Conservation (phyloP, 2,888 invertebrate genomes). For the Gortyna flavago region DNA sequence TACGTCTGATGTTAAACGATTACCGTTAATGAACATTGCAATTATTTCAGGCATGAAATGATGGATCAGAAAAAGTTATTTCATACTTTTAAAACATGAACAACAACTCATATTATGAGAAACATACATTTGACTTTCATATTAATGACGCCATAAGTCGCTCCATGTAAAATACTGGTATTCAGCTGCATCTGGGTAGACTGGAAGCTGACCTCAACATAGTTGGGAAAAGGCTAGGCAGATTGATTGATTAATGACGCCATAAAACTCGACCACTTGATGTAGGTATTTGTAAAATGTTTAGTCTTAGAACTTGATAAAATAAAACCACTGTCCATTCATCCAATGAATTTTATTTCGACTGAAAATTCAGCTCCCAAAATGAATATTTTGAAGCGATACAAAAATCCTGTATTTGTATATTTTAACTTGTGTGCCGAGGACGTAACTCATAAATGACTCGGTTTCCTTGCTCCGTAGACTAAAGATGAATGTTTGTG, state of each 20-base stretch:
- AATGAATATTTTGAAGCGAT: conserved; percentile 13
- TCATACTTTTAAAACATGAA: background rate
- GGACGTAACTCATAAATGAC: conserved; percentile 39
- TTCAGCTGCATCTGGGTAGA: too few species aligned
- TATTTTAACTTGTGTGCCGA: conserved; percentile 11
- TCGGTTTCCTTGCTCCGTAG: conserved; percentile 34
- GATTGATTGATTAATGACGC: background rate
- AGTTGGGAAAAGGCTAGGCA: too few species aligned
- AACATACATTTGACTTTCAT: background rate
- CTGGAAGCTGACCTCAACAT: too few species aligned
- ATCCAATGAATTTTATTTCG: background rate
- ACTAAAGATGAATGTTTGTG: conserved; percentile 46
- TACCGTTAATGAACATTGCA: background rate
- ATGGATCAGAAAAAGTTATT: background rate
- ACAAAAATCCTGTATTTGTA: conserved; percentile 11
- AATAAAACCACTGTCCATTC: background rate
- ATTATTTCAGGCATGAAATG: background rate
- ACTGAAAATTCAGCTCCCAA: background rate
- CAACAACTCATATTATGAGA: too few species aligned
- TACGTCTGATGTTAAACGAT: background rate
- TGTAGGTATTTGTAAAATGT: background rate
- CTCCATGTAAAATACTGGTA: too few species aligned
- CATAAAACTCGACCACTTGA: background rate
- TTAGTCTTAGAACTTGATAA: background rate
- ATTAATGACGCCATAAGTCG: background rate